These are phyloP conservation scores for Paramisgurnus dabryanus DNA, from an alignment of 2,113 vertebrate species.

Conservation along the genomic window DNA sequence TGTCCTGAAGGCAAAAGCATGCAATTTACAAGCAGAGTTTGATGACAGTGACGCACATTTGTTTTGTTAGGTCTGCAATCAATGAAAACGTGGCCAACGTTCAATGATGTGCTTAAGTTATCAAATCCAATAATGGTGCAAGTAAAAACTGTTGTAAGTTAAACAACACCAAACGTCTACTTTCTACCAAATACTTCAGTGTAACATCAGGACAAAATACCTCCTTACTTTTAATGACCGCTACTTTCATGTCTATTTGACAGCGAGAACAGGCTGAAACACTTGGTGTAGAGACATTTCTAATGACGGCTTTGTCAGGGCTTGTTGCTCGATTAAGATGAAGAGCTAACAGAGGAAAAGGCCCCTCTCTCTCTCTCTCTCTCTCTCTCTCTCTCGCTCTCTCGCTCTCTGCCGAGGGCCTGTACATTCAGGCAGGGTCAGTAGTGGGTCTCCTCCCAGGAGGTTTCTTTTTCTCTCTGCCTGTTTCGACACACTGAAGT, in stretches of 20 bases:
- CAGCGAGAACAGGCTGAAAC: slow-evolving; percentile 42
- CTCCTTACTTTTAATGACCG: background rate
- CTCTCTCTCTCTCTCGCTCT: slow-evolving; percentile 65
- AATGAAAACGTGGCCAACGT: background rate
- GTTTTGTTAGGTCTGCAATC: background rate
- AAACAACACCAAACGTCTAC: background rate
- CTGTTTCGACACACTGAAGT: slow-evolving; percentile 74
- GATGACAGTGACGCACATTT: background rate
- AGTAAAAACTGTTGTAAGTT: background rate
- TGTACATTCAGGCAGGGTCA: slow-evolving; percentile 77
- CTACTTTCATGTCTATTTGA: slow-evolving; percentile 25
- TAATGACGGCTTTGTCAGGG: slow-evolving; percentile 79
- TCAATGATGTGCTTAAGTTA: background rate
- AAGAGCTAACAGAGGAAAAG: slow-evolving; percentile 78
- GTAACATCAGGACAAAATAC: slow-evolving; percentile 25
- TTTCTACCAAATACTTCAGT: background rate
- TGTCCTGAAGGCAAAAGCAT: slow-evolving; percentile 14
- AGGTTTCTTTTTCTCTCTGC: slow-evolving; percentile 77
- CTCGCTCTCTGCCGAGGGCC: slow-evolving; percentile 66
- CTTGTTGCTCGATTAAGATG: slow-evolving; percentile 80
- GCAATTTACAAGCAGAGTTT: slow-evolving; percentile 3
- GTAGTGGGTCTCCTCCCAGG: slow-evolving; percentile 76
- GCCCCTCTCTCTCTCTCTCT: too few species aligned
- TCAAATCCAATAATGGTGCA: background rate
- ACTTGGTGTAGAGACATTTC: slow-evolving; percentile 72